These are phyloP conservation scores for Microtus agrestis DNA, from an alignment of 2,797 vertebrate species.

Conservation along the genomic window DNA sequence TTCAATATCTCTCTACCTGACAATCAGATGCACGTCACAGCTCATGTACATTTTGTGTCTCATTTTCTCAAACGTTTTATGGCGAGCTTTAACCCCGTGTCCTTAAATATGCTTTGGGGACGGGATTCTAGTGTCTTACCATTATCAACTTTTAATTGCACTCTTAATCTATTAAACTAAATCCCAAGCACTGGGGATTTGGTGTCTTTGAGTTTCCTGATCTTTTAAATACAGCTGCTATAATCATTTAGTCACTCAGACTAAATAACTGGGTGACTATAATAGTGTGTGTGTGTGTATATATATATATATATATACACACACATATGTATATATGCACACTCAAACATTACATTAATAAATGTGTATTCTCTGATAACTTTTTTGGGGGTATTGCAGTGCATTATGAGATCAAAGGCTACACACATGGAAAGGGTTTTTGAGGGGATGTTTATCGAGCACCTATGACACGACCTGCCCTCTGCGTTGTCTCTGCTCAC, in stretches of 20 bases:
- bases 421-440: background rate
- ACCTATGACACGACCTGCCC: background rate
- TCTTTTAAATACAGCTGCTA: slow-evolving; percentile 10
- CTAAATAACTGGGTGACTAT: no score
- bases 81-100: background rate
- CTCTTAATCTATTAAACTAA: background rate
- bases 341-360: background rate
- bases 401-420: background rate
- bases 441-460: background rate
- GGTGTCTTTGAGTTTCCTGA: background rate
- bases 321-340: background rate
- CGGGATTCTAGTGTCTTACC: background rate
- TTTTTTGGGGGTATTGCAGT: background rate
- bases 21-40: background rate
- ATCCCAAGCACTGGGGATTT: background rate
- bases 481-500: background rate
- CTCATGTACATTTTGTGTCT: background rate
- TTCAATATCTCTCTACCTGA: background rate
- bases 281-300: background rate
- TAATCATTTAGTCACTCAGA: background rate
- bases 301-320: no score
- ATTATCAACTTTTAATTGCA: background rate
- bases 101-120: background rate
- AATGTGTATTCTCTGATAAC: background rate
- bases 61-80: background rate